Evolutionary conservation across 2,888 invertebrate species (phyloP).

Genomic region (Drosophila silvestris): DNA sequence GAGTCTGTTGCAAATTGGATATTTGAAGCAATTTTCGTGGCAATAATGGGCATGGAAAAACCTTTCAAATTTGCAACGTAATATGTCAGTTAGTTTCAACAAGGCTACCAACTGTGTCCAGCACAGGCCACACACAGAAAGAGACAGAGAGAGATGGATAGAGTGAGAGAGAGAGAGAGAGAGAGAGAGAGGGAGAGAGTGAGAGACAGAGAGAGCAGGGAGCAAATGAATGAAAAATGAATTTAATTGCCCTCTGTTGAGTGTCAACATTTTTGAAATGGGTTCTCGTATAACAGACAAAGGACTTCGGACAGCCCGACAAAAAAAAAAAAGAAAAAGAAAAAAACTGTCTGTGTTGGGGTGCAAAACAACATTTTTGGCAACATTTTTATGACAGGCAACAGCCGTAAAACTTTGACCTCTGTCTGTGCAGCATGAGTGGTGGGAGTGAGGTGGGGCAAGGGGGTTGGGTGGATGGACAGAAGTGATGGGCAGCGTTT

Average conservation of each 20-base stretch:
- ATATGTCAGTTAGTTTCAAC: slow-evolving; percentile 78
- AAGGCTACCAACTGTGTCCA: slow-evolving; percentile 70
- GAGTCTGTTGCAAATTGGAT: slow-evolving; percentile 28
- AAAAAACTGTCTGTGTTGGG: slow-evolving; percentile 30
- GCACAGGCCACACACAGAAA: slow-evolving; percentile 2
- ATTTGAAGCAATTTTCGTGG: slow-evolving; percentile 32
- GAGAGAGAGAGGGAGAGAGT: not conserved
- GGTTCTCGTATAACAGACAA: slow-evolving; percentile 60
- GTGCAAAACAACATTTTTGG: slow-evolving; percentile 52
- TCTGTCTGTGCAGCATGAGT: slow-evolving; percentile 42
- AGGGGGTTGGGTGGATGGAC: not conserved
- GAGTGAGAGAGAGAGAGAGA: not conserved
- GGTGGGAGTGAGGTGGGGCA: not conserved
- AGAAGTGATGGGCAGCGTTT: slow-evolving; percentile 1
- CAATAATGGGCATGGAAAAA: slow-evolving; percentile 52
- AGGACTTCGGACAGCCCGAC: slow-evolving; percentile 28
- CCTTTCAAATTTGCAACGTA: slow-evolving; percentile 72
- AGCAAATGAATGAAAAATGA: slow-evolving; percentile 77
- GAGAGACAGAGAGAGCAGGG: not conserved
- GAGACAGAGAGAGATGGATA: not conserved
- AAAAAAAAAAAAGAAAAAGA: slow-evolving; percentile 33
- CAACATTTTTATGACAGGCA: slow-evolving; percentile 79
- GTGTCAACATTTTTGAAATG: slow-evolving; percentile 80
- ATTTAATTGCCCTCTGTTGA: slow-evolving; percentile 80
- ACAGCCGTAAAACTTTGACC: slow-evolving; percentile 79